Conservation (phyloP, 1,140 invertebrate genomes). For the Phymorhynchus buccinoides region DNA sequence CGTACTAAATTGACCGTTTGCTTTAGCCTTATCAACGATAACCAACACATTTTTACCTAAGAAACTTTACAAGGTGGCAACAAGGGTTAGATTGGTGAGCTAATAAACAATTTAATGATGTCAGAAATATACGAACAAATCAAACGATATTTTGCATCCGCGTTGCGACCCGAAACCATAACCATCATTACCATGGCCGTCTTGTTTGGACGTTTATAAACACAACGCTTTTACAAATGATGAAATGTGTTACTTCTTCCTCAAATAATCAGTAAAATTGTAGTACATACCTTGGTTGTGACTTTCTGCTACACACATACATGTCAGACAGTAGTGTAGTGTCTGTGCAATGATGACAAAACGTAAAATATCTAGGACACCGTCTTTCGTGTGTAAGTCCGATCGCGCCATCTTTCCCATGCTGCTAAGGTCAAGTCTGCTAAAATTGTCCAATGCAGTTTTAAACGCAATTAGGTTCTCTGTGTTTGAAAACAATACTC, state of each 20-base stretch:
- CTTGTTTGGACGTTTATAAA: slow-evolving; percentile 41
- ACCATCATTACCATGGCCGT: too few species aligned
- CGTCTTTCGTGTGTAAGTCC: slow-evolving; percentile 64
- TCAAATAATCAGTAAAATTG: slow-evolving; percentile 27
- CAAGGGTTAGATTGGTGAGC: background rate
- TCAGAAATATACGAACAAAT: background rate
- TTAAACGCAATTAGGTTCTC: background rate
- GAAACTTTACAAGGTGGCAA: background rate
- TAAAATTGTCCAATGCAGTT: background rate
- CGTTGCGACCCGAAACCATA: slow-evolving; percentile 29
- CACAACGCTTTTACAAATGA: slow-evolving; percentile 23
- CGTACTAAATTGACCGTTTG: background rate
- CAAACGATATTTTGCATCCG: background rate
- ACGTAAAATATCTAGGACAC: slow-evolving; percentile 68
- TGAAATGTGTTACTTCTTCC: background rate
- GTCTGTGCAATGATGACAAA: slow-evolving; percentile 68
- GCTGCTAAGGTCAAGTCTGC: slow-evolving; percentile 49
- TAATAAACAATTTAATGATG: background rate
- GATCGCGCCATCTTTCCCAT: slow-evolving; percentile 71
- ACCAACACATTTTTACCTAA: background rate
- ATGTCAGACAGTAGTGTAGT: slow-evolving; percentile 60
- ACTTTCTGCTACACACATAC: slow-evolving; percentile 69
- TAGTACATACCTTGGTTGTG: slow-evolving; percentile 70
- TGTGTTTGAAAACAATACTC: background rate
- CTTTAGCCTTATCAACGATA: background rate